These are phyloP conservation scores for Hypolimnas misippus DNA, from an alignment of 2,888 invertebrate species.

Conservation along the genomic window DNA sequence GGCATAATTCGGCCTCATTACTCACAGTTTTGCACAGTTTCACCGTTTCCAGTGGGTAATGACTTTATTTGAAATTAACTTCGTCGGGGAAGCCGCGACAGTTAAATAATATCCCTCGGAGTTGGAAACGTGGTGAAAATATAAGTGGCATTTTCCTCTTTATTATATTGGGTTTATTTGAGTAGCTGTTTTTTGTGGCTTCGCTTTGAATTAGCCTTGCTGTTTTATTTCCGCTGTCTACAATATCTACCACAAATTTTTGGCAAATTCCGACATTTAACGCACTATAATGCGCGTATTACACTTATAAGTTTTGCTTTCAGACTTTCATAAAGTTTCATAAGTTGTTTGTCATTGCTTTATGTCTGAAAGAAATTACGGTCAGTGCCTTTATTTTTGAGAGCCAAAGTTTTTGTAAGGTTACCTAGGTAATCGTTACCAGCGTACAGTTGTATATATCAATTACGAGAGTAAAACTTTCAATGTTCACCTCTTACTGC, in stretches of 20 bases:
- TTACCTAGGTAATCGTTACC: no score
- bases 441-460: no score
- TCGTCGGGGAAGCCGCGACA: conserved; percentile 30
- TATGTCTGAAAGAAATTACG: no score
- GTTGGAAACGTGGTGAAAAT: conserved; percentile 9
- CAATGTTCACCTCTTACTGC: no score
- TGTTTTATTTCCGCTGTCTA: background rate
- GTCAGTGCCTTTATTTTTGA: no score
- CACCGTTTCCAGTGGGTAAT: conserved; percentile 40
- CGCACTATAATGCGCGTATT: no score
- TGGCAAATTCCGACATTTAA: no score
- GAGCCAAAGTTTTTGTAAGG: no score
- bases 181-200: background rate
- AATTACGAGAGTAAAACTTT: no score
- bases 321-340: no score
- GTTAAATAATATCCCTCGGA: conserved; percentile 21
- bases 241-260: background rate
- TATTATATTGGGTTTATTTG: background rate
- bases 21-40: conserved; percentile 45
- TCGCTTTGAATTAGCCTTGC: background rate
- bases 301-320: no score
- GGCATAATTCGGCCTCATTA: conserved; percentile 44
- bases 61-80: conserved; percentile 45
- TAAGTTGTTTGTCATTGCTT: no score
- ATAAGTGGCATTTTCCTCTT: conserved; percentile 3